Base-by-base conservation (phyloP, 2,888 invertebrate genomes). In the Pheosia gnoma region DNA sequence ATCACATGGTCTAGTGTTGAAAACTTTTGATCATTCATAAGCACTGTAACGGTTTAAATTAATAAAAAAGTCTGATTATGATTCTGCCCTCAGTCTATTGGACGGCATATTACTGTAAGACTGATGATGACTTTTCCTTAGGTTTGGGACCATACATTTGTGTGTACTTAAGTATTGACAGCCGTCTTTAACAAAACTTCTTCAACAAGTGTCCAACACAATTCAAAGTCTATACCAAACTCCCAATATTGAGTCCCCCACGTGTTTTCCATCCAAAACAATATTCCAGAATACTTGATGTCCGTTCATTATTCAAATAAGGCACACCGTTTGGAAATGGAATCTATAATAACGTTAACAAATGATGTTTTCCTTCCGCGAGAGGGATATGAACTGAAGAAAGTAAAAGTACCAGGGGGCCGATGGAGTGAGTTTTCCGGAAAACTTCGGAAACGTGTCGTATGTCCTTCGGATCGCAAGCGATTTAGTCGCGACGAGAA, bases 321-420 rank as follows among this genome's bases (percentile, higher is more conserved):
- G 53, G 37, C 37, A 37, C 37, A 5, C 36, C 9, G 25, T 53
- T 53, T 37, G 37, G 37, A 11, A 53, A 53, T 5, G 10, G 37
- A 53, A 53, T 53, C 53, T 36, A 53, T 53, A 53, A 53, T 37
- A 53, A 10, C 53, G 37, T 37, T 53, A 53, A 53, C 37, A 53
- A 53, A 37, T 37, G 53, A 53, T 37, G 25, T 25, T 53, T 10
- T 37, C 37, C 37, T 38, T 9, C 0, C 53, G 9, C 37, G 36
- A 8, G 51, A 37, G 9, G 51, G 53, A 10, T 38, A 53, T 53
- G 7, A 53, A 37, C 37, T 13, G 53, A 5, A 13, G 52, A 9
- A 53, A 53, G 53, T 25, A 25, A 25, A 7, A 51, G 25, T 51
- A 51, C 51, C 51, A 51, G 25, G 51, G 51, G 51, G 25, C 51